phyloP scores from a whole-genome alignment of 2,888 invertebrate species.

The Leptinotarsa peninsularis region DNA sequence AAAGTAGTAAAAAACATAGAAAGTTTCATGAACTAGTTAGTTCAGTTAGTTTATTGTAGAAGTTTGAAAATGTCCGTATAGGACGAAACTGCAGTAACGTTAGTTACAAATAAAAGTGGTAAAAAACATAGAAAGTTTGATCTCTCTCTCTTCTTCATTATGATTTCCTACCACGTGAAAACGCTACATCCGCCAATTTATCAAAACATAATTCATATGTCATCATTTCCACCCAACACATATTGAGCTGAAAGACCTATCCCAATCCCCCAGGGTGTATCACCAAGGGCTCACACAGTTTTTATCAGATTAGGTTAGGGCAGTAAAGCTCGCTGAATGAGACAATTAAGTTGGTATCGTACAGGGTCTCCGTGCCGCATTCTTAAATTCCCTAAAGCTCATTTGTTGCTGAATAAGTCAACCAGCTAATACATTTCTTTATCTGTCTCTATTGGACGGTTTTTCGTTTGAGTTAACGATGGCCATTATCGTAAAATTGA shows the following conservation, averaged over 20 bases:
- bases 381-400: constrained; percentile 48
- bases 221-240: not conserved
- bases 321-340: constrained; percentile 54
- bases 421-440: constrained; percentile 37
- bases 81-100: too few relatives aligned
- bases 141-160: too few relatives aligned
- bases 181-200: too few relatives aligned
- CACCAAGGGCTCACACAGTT: constrained; percentile 42
- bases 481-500: constrained; percentile 28
- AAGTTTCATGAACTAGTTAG: too few relatives aligned
- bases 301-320: constrained; percentile 58
- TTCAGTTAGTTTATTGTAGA: too few relatives aligned
- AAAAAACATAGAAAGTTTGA: too few relatives aligned
- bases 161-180: too few relatives aligned
- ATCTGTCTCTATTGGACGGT: constrained; percentile 31
- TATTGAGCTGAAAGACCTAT: not conserved
- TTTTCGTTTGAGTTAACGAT: constrained; percentile 27
- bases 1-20: too few relatives aligned
- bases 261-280: constrained; percentile 3
- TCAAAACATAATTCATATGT: not conserved
- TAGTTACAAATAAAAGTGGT: too few relatives aligned
- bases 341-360: constrained; percentile 62
- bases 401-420: constrained; percentile 45
- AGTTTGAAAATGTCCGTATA: too few relatives aligned
- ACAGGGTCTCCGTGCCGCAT: constrained; percentile 45